A percentile compares a stretch with the other conserved stretches of the same genome.
These are phyloP conservation scores for Calcarius lapponicus DNA, from an alignment of 2,797 vertebrate genomes.

Conservation along the genomic window DNA sequence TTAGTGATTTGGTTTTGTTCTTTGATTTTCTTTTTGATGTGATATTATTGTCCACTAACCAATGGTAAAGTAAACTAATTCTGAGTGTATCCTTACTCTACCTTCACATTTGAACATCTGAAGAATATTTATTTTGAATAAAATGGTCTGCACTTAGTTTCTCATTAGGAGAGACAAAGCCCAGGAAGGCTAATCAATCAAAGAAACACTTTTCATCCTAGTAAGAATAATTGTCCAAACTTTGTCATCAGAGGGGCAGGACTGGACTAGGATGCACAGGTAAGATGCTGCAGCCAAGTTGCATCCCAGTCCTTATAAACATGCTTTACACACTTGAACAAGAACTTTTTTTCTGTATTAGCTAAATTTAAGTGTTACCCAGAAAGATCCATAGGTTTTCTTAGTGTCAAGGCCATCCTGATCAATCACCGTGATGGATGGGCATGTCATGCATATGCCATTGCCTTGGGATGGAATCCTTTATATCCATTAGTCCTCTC, in stretches of 20 bases:
- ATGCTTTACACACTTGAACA: background rate
- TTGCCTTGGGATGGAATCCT: background rate
- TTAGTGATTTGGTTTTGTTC: background rate
- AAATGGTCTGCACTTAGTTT: background rate
- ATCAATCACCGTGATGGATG: background rate
- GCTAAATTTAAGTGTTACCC: background rate
- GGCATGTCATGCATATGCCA: background rate
- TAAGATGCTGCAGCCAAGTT: background rate
- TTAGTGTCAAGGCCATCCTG: background rate
- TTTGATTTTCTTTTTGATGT: background rate
- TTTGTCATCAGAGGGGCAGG: background rate
- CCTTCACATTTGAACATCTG: background rate
- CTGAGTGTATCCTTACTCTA: background rate
- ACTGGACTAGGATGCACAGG: background rate
- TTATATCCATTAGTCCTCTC: background rate
- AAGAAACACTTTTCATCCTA: background rate
- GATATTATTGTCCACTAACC: background rate
- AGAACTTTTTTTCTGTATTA: background rate
- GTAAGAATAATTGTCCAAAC: background rate
- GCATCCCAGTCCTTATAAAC: background rate
- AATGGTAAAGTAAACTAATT: background rate
- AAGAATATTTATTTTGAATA: background rate
- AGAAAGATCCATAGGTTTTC: background rate
- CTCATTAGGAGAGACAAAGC: background rate
- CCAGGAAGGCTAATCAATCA: background rate